Percentiles rank a stretch among this genome's conserved stretches.
phyloP scores from a whole-genome alignment of 2,113 vertebrate species.

The Etheostoma cragini region DNA sequence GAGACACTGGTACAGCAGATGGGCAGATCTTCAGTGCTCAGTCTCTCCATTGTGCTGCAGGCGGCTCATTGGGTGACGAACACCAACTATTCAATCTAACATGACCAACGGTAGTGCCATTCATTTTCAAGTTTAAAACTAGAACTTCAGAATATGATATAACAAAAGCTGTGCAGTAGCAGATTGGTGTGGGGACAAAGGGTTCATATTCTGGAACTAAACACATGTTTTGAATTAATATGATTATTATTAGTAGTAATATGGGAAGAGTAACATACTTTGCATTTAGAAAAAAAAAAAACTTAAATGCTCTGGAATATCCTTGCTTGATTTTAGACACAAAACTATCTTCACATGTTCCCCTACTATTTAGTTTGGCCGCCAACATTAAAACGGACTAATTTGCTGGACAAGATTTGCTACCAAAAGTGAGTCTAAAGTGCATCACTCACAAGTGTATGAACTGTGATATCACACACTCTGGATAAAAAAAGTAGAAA shows the following conservation, averaged over 20 bases:
- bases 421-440: not conserved
- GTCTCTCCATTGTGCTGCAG: conserved; percentile 51
- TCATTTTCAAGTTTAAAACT: conserved; percentile 21
- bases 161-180: conserved; percentile 23
- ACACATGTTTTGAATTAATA: not conserved
- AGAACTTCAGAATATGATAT: not conserved
- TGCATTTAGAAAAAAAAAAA: not conserved
- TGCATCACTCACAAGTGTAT: not conserved
- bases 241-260: not conserved
- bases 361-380: conserved; percentile 22
- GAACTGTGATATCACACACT: conserved; percentile 2
- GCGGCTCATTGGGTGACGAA: conserved; percentile 49
- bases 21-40: conserved; percentile 61
- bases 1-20: conserved; percentile 72
- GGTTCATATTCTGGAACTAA: not conserved
- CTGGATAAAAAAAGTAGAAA: not conserved
- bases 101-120: conserved; percentile 8
- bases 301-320: not conserved
- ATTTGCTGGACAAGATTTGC: conserved; percentile 1
- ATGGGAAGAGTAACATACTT: no score
- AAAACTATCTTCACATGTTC: conserved; percentile 6
- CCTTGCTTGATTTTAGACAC: not conserved
- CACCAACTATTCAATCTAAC: conserved; percentile 44
- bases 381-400: conserved; percentile 27
- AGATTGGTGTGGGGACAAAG: conserved; percentile 3